Conservation (phyloP, 2,888 invertebrate genomes). For the Dusona sp. region DNA sequence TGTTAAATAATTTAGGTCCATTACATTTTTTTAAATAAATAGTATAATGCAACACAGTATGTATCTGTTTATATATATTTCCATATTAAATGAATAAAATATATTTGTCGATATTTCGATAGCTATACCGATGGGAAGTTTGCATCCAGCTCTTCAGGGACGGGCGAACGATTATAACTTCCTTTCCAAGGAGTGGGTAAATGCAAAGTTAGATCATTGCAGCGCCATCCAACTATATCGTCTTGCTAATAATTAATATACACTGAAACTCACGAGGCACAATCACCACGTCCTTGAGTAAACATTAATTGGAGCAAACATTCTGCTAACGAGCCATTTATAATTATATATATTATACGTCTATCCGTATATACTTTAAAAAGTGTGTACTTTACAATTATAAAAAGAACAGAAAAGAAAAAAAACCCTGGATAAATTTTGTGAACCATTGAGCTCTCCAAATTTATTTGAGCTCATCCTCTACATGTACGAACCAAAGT, state of each 20-base stretch:
- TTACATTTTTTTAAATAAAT: no score
- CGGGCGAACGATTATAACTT: constrained; percentile 33
- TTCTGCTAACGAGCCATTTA: constrained; percentile 42
- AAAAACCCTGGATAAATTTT: background rate
- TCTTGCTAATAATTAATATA: constrained; percentile 22
- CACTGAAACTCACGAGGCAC: constrained; percentile 63
- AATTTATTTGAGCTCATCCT: constrained; percentile 1
- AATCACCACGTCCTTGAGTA: constrained; percentile 60
- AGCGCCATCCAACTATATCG: background rate
- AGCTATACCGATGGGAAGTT: background rate
- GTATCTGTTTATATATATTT: no score
- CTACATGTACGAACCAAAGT: constrained; percentile 8
- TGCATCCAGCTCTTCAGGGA: constrained; percentile 30
- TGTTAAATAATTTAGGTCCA: no score
- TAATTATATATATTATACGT: constrained; percentile 2
- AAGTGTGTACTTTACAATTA: background rate
- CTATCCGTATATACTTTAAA: background rate
- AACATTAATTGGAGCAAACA: constrained; percentile 55
- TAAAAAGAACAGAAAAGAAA: background rate
- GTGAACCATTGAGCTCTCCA: background rate
- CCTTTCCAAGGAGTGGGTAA: background rate
- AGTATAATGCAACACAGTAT: no score
- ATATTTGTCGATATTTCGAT: no score
- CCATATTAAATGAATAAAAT: background rate
- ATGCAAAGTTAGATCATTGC: constrained; percentile 40